Percentiles rank a stretch among this genome's conserved stretches.
Evolutionary conservation across 2,113 vertebrate genomes (phyloP).

Genomic region (Cichladusa arquata): DNA sequence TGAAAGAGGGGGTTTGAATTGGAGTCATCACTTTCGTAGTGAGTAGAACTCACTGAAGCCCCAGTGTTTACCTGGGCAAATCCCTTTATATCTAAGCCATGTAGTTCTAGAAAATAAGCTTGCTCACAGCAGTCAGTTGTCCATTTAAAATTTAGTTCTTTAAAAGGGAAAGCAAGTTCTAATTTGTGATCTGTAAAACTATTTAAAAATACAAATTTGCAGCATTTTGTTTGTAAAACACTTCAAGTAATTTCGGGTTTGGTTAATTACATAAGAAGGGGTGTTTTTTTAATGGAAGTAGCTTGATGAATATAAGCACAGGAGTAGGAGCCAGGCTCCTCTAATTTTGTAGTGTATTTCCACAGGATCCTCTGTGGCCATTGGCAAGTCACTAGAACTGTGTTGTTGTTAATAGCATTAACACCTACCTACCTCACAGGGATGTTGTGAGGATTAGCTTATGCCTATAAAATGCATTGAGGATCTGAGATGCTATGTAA

Average conservation of each 20-base stretch:
- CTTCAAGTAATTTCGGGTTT: not conserved
- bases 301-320: constrained; percentile 50
- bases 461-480: constrained; percentile 26
- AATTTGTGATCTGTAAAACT: not conserved
- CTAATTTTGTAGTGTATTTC: constrained; percentile 41
- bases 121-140: not conserved
- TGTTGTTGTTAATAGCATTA: not conserved
- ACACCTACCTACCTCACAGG: constrained; percentile 55
- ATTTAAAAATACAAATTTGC: not conserved
- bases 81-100: constrained; percentile 43
- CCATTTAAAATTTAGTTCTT: not conserved
- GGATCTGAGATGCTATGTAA: constrained; percentile 38
- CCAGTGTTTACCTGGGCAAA: not conserved
- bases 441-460: constrained; percentile 56
- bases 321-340: constrained; percentile 56
- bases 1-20: not conserved
- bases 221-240: not conserved
- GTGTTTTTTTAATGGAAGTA: constrained; percentile 1
- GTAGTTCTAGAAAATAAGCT: constrained; percentile 31
- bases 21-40: not conserved
- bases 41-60: not conserved
- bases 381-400: not conserved
- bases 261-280: not conserved
- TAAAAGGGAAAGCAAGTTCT: not conserved
- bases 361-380: not conserved